Conservation (phyloP, 2,888 invertebrate species). For the Pollenia amentaria region DNA sequence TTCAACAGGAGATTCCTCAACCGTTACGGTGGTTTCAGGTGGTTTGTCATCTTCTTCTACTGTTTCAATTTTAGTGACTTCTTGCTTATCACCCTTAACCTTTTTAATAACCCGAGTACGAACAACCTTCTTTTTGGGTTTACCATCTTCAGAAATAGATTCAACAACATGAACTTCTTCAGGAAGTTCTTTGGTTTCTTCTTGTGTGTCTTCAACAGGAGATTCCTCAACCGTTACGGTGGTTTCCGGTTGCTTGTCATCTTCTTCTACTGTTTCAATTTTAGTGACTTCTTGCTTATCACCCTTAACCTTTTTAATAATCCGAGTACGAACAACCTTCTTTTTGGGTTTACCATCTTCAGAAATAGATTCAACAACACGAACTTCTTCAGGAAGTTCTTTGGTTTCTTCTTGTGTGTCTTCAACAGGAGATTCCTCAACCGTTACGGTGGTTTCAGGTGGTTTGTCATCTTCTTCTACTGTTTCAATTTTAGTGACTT, state of each 20-base stretch:
- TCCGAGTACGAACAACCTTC: conserved; percentile 56
- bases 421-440: conserved; percentile 78
- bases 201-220: conserved; percentile 34
- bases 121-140: conserved; percentile 55
- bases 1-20: conserved; percentile 79
- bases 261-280: conserved; percentile 79
- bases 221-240: conserved; percentile 59
- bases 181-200: conserved; percentile 69
- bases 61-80: conserved; percentile 84
- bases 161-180: conserved; percentile 80
- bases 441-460: conserved; percentile 78
- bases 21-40: conserved; percentile 77
- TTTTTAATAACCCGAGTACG: conserved; percentile 72
- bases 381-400: conserved; percentile 60
- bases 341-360: conserved; percentile 63
- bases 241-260: conserved; percentile 80
- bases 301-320: conserved; percentile 76
- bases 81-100: conserved; percentile 80
- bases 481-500: conserved; percentile 66
- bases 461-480: conserved; percentile 63
- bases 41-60: conserved; percentile 78
- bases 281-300: conserved; percentile 70
- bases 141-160: conserved; percentile 72
- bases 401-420: conserved; percentile 38
- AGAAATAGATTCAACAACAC: conserved; percentile 46